A percentile compares a stretch with the other conserved stretches of the same genome.
phyloP scores from a whole-genome alignment of 2,113 vertebrate species.

The Callocephalon fimbriatum region DNA sequence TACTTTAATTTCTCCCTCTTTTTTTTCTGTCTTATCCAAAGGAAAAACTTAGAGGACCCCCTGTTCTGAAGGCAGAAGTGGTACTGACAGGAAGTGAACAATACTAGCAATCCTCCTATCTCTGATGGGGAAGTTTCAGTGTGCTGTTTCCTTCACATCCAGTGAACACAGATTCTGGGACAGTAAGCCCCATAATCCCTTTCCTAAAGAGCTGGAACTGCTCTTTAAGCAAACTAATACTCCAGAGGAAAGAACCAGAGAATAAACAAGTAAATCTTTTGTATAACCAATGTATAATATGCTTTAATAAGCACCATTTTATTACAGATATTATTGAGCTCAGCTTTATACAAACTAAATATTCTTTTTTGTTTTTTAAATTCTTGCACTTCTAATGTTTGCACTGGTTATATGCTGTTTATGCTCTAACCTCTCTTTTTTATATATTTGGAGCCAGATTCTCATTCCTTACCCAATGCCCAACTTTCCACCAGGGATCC shows the following conservation, averaged over 20 bases:
- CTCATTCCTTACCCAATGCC: background rate
- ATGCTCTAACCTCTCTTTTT: background rate
- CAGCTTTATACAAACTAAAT: background rate
- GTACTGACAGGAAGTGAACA: background rate
- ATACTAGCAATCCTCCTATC: background rate
- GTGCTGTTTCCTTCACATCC: background rate
- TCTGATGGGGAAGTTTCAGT: background rate
- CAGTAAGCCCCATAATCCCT: background rate
- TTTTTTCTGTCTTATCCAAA: background rate
- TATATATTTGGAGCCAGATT: background rate
- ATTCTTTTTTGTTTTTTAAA: background rate
- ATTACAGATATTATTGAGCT: background rate
- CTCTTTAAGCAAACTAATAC: background rate
- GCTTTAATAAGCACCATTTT: background rate
- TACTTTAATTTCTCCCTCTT: background rate
- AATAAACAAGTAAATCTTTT: background rate
- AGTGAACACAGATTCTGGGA: background rate
- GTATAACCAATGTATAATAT: background rate
- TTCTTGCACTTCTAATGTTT: background rate
- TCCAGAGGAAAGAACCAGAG: background rate
- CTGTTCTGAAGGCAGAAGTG: background rate
- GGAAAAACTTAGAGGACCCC: background rate
- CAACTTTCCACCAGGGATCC: background rate
- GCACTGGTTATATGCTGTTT: background rate
- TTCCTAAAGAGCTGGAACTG: background rate